Base-by-base conservation (phyloP, 2,113 vertebrate genomes). In the Menidia beryllina region DNA sequence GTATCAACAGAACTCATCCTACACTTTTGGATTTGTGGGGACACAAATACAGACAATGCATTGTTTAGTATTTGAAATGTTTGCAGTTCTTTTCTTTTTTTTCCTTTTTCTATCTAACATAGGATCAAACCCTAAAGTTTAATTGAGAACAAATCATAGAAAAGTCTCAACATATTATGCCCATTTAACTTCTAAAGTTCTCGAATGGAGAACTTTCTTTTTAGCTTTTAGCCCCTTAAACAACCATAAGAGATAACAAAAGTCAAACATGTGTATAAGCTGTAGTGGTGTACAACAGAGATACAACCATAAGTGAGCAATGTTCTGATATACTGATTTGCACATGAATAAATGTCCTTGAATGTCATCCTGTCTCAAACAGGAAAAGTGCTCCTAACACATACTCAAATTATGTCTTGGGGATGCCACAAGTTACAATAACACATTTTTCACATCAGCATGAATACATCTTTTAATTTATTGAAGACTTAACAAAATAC, bases 281-380 rank as follows among this genome's bases (percentile, higher is more conserved):
- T 53, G 72, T 65, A 57, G 20, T 36, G 13, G 70, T 74, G 76
- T 79, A 75, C 78, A 83, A 58, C 69, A 52, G 55, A 86, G 81
- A 81, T 27, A 41, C 50, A 67, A 73, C 63, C 50, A 49, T 64
- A 77, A 83, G 61, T 63, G 41, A 86, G 79, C 66, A 61, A 65
- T 47, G 68, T 84, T 83, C 86, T 84, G 72, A 85, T 75, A 68
- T 72, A 50, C 81, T 59, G 61, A 87, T 88, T 87, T 89, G 67
- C 84, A 85, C 86, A 89, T 90, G 81, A 88, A 87, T 81, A 79
- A 88, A 88, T 77, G 79, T 82, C 84, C 87, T 88, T 86, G 82
- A 89, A 80, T 86, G 79, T 82, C 81, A 81, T 86, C 72, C 57
- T 79, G 72, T 79, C 77, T 82, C 81, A 38, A 82, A 86, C 81